Evolutionary conservation across 2,888 invertebrate genomes (phyloP), one percentile per base, ranked within the genome.

Genomic region (Unio delphinus): DNA sequence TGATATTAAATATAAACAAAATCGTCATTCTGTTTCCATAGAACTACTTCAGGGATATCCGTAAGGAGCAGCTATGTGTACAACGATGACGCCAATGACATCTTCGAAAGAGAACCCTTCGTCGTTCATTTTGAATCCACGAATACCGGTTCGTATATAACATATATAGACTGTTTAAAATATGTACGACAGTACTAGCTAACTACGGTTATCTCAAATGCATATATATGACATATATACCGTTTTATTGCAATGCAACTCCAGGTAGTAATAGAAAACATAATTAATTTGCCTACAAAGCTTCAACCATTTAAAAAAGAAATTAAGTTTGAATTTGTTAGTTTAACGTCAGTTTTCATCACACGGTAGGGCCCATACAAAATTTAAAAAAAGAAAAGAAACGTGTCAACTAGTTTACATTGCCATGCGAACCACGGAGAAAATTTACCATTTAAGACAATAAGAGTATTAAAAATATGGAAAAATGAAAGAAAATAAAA

Each of bases 61-160:
- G 68, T 80, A 7, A 57, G 67, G 15, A 63, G 73, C n/a, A 68
- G 66, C 4, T 78, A 78, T 56, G 63, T 69, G 2, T 80, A 68
- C 65, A 67, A 74, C 55, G 78, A 79, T 30, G 76, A 73, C 45
- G 45, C 20, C 65, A 78, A 28, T 11, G 81, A 83, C 58, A 65
- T 59, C 30, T 84, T 83, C 71, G 78, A 83, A 57, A 59, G 84
- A 45, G 84, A 83, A 68, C 84, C 84, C 4, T 83, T 79, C 58
- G 69, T 83, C 23, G 79, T 82, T 4, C 45, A 74, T 17, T 80
- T 83, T 58, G 28, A 74, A 8, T 72, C 75, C n/a, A 57, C 69
- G 0, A 64, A 69, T 17, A 72, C 75, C 64, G 69, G 78, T 81
- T 73, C n/a, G 69, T 63, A 55, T 45, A 56, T 30, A 26, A 20